Conservation (phyloP, 1,140 invertebrate genomes). For the Lepidurus packardi region DNA sequence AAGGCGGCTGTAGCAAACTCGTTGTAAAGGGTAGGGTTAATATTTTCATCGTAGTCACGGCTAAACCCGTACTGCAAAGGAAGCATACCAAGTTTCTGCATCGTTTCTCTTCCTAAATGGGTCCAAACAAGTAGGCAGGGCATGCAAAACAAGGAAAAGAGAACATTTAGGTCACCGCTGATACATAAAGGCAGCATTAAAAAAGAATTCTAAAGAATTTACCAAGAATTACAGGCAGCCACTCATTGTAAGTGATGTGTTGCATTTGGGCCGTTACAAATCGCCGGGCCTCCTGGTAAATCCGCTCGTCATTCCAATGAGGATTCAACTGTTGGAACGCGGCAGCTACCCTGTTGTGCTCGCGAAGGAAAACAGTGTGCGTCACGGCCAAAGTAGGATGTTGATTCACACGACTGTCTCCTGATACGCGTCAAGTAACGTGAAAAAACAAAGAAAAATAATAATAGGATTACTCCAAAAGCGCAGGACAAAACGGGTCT, state of each 20-base stretch:
- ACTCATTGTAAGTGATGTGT: conserved; percentile 62
- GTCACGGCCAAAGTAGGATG: conserved; percentile 52
- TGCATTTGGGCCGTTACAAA: conserved; percentile 52
- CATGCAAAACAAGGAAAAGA: neutral
- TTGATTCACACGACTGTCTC: conserved; percentile 46
- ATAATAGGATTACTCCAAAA: neutral
- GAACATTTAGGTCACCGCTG: neutral
- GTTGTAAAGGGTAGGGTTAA: conserved; percentile 73
- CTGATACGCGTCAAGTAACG: conserved; percentile 23
- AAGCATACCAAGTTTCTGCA: conserved; percentile 40
- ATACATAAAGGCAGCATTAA: neutral
- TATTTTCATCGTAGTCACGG: conserved; percentile 50
- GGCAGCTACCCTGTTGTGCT: conserved; percentile 50
- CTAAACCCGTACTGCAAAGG: conserved; percentile 41
- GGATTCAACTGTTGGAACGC: conserved; percentile 46
- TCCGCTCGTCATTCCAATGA: conserved; percentile 48
- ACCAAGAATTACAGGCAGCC: conserved; percentile 58
- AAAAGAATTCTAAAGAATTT: conserved; percentile 30
- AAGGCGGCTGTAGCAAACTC: conserved; percentile 81
- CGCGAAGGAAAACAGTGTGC: conserved; percentile 52
- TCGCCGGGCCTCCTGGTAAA: conserved; percentile 53
- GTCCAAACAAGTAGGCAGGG: neutral
- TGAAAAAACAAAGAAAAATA: neutral
- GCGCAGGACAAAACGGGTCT: neutral
- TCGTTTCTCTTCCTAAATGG: conserved; percentile 34